Percentiles rank a stretch among this genome's conserved stretches.
Evolutionary conservation across 2,797 vertebrate species (phyloP).

Genomic region (Halcyon chelicuti): DNA sequence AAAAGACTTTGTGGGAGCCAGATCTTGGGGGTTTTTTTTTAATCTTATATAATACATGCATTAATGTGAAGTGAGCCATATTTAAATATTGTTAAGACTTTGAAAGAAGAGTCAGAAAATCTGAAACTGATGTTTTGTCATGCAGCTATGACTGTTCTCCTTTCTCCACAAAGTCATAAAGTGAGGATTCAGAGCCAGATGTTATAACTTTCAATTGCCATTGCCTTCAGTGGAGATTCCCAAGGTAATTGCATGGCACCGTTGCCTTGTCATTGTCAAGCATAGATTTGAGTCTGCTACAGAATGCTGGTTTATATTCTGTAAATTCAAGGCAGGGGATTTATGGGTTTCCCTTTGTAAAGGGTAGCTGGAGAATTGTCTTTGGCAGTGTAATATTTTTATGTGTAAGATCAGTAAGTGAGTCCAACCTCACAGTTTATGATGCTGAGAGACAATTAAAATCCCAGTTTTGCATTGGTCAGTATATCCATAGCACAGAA

Average conservation of each 20-base stretch:
- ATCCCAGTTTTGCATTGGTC: not conserved
- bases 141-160: not conserved
- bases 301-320: not conserved
- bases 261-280: slow-evolving; percentile 8
- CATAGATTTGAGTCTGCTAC: not conserved
- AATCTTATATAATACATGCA: not conserved
- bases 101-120: not conserved
- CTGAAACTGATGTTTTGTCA: not conserved
- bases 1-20: not conserved
- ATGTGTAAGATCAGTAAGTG: not conserved
- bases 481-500: not conserved
- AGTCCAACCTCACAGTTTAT: not conserved
- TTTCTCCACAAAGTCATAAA: not conserved
- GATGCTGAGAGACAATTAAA: not conserved
- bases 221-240: not conserved
- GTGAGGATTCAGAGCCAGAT: not conserved
- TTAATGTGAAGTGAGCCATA: not conserved
- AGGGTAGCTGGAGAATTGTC: not conserved
- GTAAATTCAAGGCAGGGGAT: not conserved
- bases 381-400: not conserved
- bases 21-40: not conserved
- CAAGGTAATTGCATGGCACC: not conserved
- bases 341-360: slow-evolving; percentile 2
- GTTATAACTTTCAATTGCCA: not conserved
- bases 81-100: not conserved